Base-by-base conservation (phyloP, 2,888 invertebrate species). In the Diarsia brunnea region DNA sequence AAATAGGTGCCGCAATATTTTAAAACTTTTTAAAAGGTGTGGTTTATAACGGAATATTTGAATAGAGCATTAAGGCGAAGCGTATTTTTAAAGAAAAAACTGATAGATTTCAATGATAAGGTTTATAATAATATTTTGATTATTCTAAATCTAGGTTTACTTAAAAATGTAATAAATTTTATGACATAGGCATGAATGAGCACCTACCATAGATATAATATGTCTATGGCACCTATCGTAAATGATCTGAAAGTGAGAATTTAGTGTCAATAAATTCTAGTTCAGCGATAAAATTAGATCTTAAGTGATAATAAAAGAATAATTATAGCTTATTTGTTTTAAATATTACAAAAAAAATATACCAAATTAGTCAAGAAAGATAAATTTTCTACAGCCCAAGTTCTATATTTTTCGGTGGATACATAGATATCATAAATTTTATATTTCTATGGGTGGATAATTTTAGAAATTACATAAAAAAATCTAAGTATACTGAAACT, bases 41-140 rank as follows among this genome's bases (percentile, higher is more conserved):
- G 77, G 78, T 85, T 84, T 76, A 81, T 79, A 84, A 80, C 74
- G 68, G 71, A 79, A 84, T 84, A 64, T 82, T 79, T 79, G 69
- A 81, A 81, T 78, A 65, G 65, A 72, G 47, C 55, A 38, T 87
- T 88, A 89, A 87, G 86, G 88, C 55, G 77, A 81, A 82, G 78
- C 45, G 38, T 49, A 31, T 55, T 21, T 43, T 7, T 0, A 5
- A 27, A 0, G 49, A 45, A 51, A 60, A 38, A 65, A 51, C 0
- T 14, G 0, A 51, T 31, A 24, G 49, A 31, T 49, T 43, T 12
- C 31, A 31, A 45, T 51, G 8, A 21, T 24, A 21, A 16, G 0
- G 1, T 11, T 14, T 16, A 24, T n/a, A 0, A 0, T 14, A 10
- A 2, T n/a, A 1, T 19, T 55, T 21, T 78, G 43, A 16, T 31